phyloP scores from a whole-genome alignment of 2,113 vertebrate species.

The Pimephales promelas region DNA sequence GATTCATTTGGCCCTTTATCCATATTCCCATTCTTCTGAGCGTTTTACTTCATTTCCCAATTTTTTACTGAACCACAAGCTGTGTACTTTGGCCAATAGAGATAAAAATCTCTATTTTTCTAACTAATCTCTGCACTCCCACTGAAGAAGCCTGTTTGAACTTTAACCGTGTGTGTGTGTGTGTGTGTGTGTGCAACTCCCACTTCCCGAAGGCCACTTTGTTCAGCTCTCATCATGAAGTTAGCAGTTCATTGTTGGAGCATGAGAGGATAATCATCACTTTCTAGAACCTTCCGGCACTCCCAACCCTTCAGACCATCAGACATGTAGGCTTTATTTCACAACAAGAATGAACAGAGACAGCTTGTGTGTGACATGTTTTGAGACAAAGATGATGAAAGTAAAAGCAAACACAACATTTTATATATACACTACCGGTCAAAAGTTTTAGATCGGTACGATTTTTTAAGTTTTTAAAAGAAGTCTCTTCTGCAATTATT shows the following conservation, averaged over 20 bases:
- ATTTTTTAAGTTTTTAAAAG: too few relatives aligned
- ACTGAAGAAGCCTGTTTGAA: slow-evolving; percentile 18
- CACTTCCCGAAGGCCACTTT: slow-evolving; percentile 6
- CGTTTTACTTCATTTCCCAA: neutral
- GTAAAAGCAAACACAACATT: too few relatives aligned
- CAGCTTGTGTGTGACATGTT: neutral
- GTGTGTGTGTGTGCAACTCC: neutral
- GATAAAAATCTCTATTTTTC: neutral
- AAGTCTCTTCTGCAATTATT: too few relatives aligned
- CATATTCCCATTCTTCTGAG: neutral
- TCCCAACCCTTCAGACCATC: neutral
- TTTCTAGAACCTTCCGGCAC: slow-evolving; percentile 39
- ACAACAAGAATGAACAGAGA: neutral
- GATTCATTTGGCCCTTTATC: neutral
- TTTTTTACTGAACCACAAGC: neutral
- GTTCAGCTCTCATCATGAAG: slow-evolving; percentile 38
- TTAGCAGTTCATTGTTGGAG: slow-evolving; percentile 42
- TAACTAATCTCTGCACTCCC: neutral
- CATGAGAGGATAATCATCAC: slow-evolving; percentile 42
- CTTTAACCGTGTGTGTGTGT: neutral
- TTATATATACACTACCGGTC: too few relatives aligned
- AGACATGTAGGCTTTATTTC: neutral
- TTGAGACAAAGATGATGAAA: too few relatives aligned
- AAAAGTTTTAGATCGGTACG: too few relatives aligned
- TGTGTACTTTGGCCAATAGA: neutral